Evolutionary conservation across 2,888 invertebrate species (phyloP).

Genomic region (Plutella xylostella): DNA sequence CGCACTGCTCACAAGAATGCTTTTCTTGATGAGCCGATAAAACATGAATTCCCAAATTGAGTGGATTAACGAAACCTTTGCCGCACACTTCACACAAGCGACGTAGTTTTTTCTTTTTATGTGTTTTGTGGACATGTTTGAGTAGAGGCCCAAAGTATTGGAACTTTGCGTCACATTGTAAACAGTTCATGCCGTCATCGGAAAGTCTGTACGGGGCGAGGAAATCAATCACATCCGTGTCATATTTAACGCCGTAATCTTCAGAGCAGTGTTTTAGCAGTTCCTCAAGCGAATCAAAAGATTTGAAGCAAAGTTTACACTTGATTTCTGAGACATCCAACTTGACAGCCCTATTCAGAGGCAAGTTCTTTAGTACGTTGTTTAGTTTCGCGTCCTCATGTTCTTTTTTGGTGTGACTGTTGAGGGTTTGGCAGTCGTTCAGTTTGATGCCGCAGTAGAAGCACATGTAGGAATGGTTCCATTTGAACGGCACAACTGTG

Average conservation of each 20-base stretch:
- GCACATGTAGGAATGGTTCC: slow-evolving; percentile 32
- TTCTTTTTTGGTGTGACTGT: slow-evolving; percentile 27
- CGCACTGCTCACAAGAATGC: slow-evolving; percentile 23
- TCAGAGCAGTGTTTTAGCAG: slow-evolving; percentile 25
- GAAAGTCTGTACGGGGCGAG: slow-evolving; percentile 30
- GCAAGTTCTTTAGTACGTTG: slow-evolving; percentile 20
- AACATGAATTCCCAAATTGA: too few species aligned
- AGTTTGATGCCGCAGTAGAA: slow-evolving; percentile 37
- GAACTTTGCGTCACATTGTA: slow-evolving; percentile 33
- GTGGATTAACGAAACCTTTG: slow-evolving; percentile 37
- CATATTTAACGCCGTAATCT: slow-evolving; percentile 11
- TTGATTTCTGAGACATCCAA: slow-evolving; percentile 31
- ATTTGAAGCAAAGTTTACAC: slow-evolving; percentile 30
- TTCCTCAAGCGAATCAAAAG: slow-evolving; percentile 23
- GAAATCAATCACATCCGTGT: slow-evolving; percentile 18
- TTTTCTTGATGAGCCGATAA: slow-evolving; percentile 38
- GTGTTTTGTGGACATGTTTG: slow-evolving; percentile 29
- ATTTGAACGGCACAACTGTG: slow-evolving; percentile 33
- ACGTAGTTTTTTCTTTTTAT: slow-evolving; percentile 22
- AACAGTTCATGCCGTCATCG: slow-evolving; percentile 31
- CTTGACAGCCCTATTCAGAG: slow-evolving; percentile 24
- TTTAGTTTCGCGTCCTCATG: slow-evolving; percentile 27
- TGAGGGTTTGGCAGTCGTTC: slow-evolving; percentile 26
- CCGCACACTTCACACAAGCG: slow-evolving; percentile 40
- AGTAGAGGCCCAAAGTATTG: slow-evolving; percentile 34